phyloP scores from a whole-genome alignment of 2,888 invertebrate genomes.

The Phasia obesa region DNA sequence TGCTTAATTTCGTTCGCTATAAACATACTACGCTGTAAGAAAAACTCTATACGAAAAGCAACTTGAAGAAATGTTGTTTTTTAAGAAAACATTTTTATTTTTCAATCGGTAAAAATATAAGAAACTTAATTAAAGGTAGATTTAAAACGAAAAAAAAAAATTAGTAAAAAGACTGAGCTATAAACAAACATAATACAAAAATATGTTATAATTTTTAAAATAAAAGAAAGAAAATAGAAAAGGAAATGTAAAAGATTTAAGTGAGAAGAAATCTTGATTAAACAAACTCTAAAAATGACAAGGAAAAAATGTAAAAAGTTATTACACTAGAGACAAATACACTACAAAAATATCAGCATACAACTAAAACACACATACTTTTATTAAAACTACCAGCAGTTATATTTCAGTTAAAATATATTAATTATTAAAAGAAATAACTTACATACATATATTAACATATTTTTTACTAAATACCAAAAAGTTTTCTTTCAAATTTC shows the following conservation, averaged over 20 bases:
- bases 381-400: conserved; percentile 43
- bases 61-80: conserved; percentile 13
- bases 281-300: conserved; percentile 31
- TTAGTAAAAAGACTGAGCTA: conserved; percentile 70
- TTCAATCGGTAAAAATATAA: conserved; percentile 55
- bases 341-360: conserved; percentile 53
- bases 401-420: conserved; percentile 53
- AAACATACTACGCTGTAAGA: conserved; percentile 30
- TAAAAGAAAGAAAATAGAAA: conserved; percentile 28
- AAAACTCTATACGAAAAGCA: conserved; percentile 37
- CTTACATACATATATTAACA: conserved; percentile 23
- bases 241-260: conserved; percentile 60
- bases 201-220: conserved; percentile 56
- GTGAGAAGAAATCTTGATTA: conserved; percentile 10
- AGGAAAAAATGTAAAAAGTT: conserved; percentile 43
- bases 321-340: conserved; percentile 40
- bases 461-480: conserved; percentile 32
- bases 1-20: not conserved
- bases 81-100: conserved; percentile 7
- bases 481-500: conserved; percentile 47
- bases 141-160: conserved; percentile 62
- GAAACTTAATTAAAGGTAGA: conserved; percentile 65
- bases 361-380: conserved; percentile 37
- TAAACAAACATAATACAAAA: conserved; percentile 52
- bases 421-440: conserved; percentile 16